Conservation (phyloP, 1,140 invertebrate genomes). For the Drosophila paulistorum region DNA sequence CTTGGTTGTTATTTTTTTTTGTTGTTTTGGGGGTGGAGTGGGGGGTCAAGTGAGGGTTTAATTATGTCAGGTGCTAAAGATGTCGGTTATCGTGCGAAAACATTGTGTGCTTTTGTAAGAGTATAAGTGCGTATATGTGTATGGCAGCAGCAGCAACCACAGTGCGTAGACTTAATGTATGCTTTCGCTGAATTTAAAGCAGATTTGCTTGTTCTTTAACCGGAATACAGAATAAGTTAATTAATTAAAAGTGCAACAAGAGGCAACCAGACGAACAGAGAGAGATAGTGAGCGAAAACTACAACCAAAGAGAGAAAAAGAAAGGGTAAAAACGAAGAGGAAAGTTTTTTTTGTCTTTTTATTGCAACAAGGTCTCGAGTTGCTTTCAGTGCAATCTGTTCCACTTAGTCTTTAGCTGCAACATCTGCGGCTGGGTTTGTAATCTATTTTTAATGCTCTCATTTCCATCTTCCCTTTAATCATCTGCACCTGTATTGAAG, state of each 20-base stretch:
- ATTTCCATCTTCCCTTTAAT: not conserved
- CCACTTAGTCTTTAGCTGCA: conserved; percentile 44
- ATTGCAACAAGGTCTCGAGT: conserved; percentile 31
- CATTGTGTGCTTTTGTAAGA: conserved; percentile 25
- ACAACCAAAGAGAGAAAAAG: not conserved
- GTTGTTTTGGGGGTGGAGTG: not conserved
- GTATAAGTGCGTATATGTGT: conserved; percentile 24
- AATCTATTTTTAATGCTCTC: conserved; percentile 66
- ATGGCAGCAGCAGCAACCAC: conserved; percentile 26
- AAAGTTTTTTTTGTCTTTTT: not conserved
- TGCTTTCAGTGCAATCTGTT: conserved; percentile 50
- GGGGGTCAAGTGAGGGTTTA: conserved; percentile 60
- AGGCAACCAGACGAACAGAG: not conserved
- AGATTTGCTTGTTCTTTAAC: conserved; percentile 28
- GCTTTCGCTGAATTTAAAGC: conserved; percentile 50
- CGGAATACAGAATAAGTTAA: conserved; percentile 29
- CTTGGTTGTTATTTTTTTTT: not conserved
- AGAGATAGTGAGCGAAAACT: not conserved
- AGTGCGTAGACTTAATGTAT: conserved; percentile 57
- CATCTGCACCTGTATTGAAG: conserved; percentile 52
- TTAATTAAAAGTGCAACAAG: conserved; percentile 45
- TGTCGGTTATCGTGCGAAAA: conserved; percentile 58
- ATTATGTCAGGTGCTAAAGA: conserved; percentile 80
- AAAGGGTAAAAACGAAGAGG: not conserved
- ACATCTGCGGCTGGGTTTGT: conserved; percentile 34